Conservation (phyloP, 2,888 invertebrate genomes). For the Drosophila dives region DNA sequence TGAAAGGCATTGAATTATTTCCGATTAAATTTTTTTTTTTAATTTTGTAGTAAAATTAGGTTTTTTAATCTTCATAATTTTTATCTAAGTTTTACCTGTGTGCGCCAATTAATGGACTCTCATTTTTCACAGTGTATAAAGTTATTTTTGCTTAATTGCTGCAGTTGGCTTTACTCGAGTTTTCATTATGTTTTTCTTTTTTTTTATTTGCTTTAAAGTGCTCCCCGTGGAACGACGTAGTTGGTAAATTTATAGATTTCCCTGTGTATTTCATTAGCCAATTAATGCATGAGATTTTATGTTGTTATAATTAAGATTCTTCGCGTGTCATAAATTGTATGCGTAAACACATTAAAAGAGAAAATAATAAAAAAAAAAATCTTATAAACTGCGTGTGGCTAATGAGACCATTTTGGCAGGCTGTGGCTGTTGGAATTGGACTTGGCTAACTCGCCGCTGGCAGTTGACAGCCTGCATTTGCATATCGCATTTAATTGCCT, state of each 20-base stretch:
- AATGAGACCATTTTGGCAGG: constrained; percentile 52
- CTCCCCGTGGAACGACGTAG: constrained; percentile 36
- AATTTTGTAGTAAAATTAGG: background rate
- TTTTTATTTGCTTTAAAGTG: constrained; percentile 51
- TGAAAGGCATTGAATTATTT: background rate
- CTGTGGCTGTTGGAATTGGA: background rate
- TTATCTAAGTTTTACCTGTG: background rate
- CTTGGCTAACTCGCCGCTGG: constrained; percentile 1
- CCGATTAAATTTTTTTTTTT: fast-evolving
- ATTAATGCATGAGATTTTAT: constrained; percentile 51
- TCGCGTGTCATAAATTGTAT: constrained; percentile 60
- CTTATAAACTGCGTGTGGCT: constrained; percentile 63
- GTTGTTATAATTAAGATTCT: constrained; percentile 19
- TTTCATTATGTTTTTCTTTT: background rate
- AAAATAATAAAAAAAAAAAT: background rate
- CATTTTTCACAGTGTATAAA: constrained; percentile 9
- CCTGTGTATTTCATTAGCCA: constrained; percentile 64
- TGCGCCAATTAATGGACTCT: constrained; percentile 5
- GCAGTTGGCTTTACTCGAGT: constrained; percentile 25
- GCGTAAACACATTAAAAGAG: constrained; percentile 17
- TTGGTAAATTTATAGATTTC: constrained; percentile 49
- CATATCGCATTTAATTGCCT: constrained; percentile 62
- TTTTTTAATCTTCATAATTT: background rate
- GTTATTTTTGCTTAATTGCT: constrained; percentile 43
- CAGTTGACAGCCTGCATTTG: constrained; percentile 26